Evolutionary conservation across 2,113 vertebrate genomes (phyloP).

Genomic region (Taurulus bubalis): DNA sequence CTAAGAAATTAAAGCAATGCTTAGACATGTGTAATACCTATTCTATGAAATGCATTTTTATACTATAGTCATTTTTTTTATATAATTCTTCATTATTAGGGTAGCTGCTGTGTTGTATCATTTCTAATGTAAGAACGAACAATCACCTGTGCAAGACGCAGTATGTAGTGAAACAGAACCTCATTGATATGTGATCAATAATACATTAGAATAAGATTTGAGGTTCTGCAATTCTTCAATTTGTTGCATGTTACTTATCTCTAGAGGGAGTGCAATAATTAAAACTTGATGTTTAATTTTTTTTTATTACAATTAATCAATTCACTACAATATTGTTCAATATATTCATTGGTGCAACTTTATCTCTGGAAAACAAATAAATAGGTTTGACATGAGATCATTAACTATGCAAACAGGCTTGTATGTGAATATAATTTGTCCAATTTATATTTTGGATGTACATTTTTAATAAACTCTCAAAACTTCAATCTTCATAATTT

Average conservation of each 20-base stretch:
- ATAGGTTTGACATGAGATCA: conserved; percentile 4
- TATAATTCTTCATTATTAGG: conserved; percentile 18
- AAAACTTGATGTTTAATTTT: neutral
- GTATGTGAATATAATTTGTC: neutral
- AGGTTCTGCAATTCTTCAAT: neutral
- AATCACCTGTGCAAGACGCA: conserved; percentile 22
- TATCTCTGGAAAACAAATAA: neutral
- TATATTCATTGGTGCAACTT: neutral
- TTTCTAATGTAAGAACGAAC: conserved; percentile 14
- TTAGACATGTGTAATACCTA: conserved; percentile 28
- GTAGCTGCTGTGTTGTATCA: conserved; percentile 17
- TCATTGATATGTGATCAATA: neutral
- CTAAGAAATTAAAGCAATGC: conserved; percentile 11
- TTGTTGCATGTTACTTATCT: conserved; percentile 53
- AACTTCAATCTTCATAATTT: conserved; percentile 1
- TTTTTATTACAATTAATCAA: conserved; percentile 9
- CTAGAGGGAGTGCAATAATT: conserved; percentile 48
- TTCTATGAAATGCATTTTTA: conserved; percentile 45
- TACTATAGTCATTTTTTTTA: conserved; percentile 18
- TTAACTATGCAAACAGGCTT: conserved; percentile 15
- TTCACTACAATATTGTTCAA: neutral
- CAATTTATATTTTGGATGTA: conserved; percentile 26
- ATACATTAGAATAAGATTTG: neutral
- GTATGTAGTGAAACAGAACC: neutral
- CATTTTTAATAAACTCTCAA: conserved; percentile 53